Evolutionary conservation across 1,140 invertebrate species (phyloP).

Genomic region (Zaprionus davidi): DNA sequence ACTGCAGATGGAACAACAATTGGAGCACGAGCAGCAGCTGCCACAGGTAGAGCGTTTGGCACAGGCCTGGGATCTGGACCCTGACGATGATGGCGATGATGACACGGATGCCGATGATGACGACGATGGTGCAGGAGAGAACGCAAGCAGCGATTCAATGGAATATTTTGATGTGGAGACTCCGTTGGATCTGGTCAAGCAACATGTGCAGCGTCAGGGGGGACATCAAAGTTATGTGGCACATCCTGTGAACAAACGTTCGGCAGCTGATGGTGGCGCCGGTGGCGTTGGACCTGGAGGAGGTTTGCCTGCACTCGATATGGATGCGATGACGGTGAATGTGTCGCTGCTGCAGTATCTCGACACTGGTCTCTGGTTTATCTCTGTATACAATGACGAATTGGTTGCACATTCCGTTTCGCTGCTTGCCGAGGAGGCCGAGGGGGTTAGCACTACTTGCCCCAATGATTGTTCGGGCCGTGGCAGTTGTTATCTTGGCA

Average conservation of each 20-base stretch:
- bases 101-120: constrained; percentile 1
- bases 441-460: constrained; percentile 94
- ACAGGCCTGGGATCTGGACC: background rate
- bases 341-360: constrained; percentile 94
- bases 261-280: constrained; percentile 68
- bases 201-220: constrained; percentile 30
- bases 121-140: constrained; percentile 9
- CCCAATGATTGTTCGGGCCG: constrained; percentile 97
- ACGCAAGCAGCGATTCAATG: constrained; percentile 36
- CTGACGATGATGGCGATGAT: background rate
- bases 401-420: constrained; percentile 92
- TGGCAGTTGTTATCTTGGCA: constrained; percentile 96
- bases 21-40: constrained; percentile 18
- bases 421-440: constrained; percentile 92
- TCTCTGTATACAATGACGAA: constrained; percentile 98
- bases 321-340: constrained; percentile 90
- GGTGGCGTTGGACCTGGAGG: constrained; percentile 57
- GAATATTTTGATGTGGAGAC: constrained; percentile 71
- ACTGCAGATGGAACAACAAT: constrained; percentile 9
- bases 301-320: constrained; percentile 83
- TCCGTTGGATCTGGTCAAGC: constrained; percentile 61
- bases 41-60: constrained; percentile 5
- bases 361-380: constrained; percentile 96
- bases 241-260: constrained; percentile 61
- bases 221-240: background rate